phyloP scores from a whole-genome alignment of 2,797 vertebrate species.

The Parauchenoglanis ngamensis region DNA sequence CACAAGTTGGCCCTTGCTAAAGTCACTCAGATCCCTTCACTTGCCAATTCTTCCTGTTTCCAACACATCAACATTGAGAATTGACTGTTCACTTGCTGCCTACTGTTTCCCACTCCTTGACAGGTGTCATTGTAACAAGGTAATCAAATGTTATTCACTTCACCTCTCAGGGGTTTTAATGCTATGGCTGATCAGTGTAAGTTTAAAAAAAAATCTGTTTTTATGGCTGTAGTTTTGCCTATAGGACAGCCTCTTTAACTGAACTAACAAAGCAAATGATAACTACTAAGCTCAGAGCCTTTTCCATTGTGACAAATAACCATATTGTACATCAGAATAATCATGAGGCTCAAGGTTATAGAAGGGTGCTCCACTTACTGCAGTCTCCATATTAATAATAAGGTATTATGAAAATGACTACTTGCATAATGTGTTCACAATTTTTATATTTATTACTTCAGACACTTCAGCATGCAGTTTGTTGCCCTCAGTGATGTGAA shows the following conservation, averaged over 20 bases:
- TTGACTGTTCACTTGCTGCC: no score
- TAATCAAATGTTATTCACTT: no score
- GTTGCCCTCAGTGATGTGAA: background rate
- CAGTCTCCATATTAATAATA: background rate
- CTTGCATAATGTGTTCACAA: background rate
- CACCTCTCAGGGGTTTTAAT: no score
- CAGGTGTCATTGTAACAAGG: no score
- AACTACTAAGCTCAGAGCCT: background rate
- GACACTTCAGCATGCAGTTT: background rate
- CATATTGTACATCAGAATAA: slow-evolving; percentile 1
- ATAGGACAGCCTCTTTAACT: background rate
- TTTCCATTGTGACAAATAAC: background rate
- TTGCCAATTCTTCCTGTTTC: no score
- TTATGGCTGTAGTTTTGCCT: background rate
- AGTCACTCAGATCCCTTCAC: no score
- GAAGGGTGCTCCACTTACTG: background rate
- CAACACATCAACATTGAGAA: no score
- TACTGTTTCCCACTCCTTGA: no score
- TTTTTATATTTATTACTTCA: background rate
- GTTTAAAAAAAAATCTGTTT: background rate
- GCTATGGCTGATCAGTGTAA: background rate
- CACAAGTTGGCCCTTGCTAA: no score
- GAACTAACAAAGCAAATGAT: slow-evolving; percentile 22
- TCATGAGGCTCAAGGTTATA: no score
- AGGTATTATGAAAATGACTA: background rate